Conservation (phyloP, 2,888 invertebrate species). For the Branchipolynoe longqiensis region DNA sequence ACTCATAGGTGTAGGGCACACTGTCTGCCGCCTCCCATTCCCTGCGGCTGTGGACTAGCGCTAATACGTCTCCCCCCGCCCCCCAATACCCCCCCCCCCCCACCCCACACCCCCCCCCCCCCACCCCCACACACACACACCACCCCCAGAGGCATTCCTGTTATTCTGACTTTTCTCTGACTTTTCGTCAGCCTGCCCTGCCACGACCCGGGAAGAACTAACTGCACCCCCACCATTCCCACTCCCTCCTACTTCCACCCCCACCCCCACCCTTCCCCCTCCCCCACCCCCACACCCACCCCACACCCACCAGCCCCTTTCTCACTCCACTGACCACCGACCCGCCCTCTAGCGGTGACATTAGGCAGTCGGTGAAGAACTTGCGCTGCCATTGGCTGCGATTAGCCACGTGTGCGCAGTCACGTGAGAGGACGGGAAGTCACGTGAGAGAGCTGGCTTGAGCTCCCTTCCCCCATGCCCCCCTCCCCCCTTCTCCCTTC, state of each 20-base stretch:
- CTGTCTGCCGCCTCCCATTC: too few relatives aligned
- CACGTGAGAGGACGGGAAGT: too few relatives aligned
- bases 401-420: constrained; percentile 37
- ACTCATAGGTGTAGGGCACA: too few relatives aligned
- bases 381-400: constrained; percentile 15
- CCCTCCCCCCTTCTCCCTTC: too few relatives aligned
- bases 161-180: constrained; percentile 48
- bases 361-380: constrained; percentile 22
- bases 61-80: too few relatives aligned
- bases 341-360: constrained; percentile 17
- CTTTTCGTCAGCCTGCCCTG: constrained; percentile 3
- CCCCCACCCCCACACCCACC: not conserved
- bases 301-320: not conserved
- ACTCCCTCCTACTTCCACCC: not conserved
- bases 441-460: too few relatives aligned
- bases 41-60: too few relatives aligned
- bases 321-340: not conserved
- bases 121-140: too few relatives aligned
- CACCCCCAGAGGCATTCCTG: not conserved
- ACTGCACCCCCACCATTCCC: not conserved
- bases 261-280: not conserved
- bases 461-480: too few relatives aligned
- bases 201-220: too few relatives aligned
- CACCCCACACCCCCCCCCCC: too few relatives aligned
- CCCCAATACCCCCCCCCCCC: too few relatives aligned